These are phyloP conservation scores for Microcebus griseorufus DNA, from an alignment of 2,113 vertebrate genomes.

Conservation along the genomic window DNA sequence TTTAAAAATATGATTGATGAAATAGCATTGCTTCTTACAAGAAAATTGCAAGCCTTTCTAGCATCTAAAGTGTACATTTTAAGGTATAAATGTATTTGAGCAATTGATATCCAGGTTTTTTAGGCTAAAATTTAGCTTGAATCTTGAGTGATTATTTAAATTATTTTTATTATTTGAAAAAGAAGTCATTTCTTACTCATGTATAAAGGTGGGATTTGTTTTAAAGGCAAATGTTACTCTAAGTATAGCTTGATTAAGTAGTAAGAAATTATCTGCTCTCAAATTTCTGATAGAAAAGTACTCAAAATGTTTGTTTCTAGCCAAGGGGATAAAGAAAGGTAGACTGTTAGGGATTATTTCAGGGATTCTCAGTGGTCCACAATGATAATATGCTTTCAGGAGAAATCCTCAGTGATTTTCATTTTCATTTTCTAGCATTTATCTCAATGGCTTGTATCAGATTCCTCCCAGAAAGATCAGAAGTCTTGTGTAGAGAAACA, in stretches of 20 bases:
- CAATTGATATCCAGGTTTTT: not conserved
- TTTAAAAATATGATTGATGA: not conserved
- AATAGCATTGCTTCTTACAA: not conserved
- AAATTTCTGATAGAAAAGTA: slow-evolving; percentile 4
- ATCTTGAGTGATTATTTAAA: not conserved
- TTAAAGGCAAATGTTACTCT: not conserved
- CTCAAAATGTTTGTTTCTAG: slow-evolving; percentile 32
- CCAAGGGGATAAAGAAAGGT: not conserved
- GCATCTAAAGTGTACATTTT: not conserved
- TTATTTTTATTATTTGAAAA: not conserved
- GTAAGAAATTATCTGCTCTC: not conserved
- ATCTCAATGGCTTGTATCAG: not conserved
- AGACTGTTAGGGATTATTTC: not conserved
- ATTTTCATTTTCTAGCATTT: not conserved
- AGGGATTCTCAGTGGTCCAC: not conserved
- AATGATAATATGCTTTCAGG: not conserved
- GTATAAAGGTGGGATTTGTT: not conserved
- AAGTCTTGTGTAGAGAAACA: not conserved
- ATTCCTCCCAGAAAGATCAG: not conserved
- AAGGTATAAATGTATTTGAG: not conserved
- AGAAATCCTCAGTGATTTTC: not conserved
- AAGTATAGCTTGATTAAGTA: not conserved
- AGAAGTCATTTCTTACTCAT: not conserved
- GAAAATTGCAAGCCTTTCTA: not conserved
- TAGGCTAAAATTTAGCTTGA: not conserved